Base-by-base conservation (phyloP, 1,140 invertebrate species). In the Nomia melanderi region DNA sequence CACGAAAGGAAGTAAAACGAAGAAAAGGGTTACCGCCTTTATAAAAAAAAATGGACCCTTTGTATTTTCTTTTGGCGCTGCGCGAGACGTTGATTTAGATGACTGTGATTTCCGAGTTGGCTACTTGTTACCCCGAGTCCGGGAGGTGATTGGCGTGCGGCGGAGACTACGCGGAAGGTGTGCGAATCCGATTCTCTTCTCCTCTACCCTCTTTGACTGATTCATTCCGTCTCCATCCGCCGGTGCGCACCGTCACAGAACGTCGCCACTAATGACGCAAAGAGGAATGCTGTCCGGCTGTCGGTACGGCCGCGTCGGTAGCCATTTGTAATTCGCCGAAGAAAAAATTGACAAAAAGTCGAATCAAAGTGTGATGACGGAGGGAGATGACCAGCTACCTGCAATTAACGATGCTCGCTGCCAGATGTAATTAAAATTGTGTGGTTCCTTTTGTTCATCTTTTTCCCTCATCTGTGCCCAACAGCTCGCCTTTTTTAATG, bases 261-360 rank as follows among this genome's bases (percentile, higher is more conserved):
- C 90, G 87, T 90, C 83, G 85, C 89, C 87, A 90, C 90, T 91
- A 91, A 91, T 91, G 90, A 91, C 89, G 87, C 88, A 83, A 91
- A 91, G 87, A 90, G 90, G 90, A 91, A 91, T 91, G 89, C 85
- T 90, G 90, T 90, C 87, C 86, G 81, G 88, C 83, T 84, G 83
- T 86, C 41, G 41, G 88, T 86, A 83, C 87, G 85, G 88, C 86
- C 86, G 79, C 86, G 85, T 81, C 84, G 80, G 87, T 89, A 90
- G 89, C 89, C 90, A 91, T 91, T 91, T 91, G 89, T 91, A 89
- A 90, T 90, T 86, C 85, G 63, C 82, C 27, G 41, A 75, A n/a
- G 80, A 89, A 88, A 88, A 89, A 88, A 69, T 81, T 57, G 75
- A 83, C 70, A 90, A 90, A 90, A 91, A 90, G 80, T 79, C 63